phyloP scores from a whole-genome alignment of 2,797 vertebrate species.

The Eospalax fontanierii region DNA sequence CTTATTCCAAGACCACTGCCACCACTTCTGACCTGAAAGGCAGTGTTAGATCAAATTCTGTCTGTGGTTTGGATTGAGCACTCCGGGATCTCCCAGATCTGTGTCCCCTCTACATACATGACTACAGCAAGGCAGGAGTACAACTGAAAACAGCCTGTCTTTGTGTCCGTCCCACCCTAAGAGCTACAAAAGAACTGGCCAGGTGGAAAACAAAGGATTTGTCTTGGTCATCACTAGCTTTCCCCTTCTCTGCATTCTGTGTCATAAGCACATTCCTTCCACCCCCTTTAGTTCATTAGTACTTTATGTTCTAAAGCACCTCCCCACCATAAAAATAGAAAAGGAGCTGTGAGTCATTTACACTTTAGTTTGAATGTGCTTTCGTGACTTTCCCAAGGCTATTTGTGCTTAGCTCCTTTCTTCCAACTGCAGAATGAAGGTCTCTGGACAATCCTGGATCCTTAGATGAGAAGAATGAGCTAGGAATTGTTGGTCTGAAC shows the following conservation, averaged over 20 bases:
- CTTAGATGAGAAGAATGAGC: background rate
- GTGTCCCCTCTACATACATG: background rate
- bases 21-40: background rate
- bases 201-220: background rate
- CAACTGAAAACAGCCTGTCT: background rate
- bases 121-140: rapidly evolving
- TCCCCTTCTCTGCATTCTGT: background rate
- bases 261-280: background rate
- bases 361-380: conserved; percentile 57
- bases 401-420: conserved; percentile 30
- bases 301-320: conserved; percentile 44
- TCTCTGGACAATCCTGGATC: background rate
- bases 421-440: background rate
- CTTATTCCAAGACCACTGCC: background rate
- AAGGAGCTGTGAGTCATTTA: conserved; percentile 67
- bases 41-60: background rate
- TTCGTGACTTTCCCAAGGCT: conserved; percentile 61
- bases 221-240: background rate
- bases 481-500: background rate
- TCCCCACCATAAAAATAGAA: conserved; percentile 69
- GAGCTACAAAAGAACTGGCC: background rate
- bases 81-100: background rate
- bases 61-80: conserved; percentile 2
- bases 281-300: conserved; percentile 33
- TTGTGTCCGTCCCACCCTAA: background rate